Evolutionary conservation across 1,140 invertebrate species (phyloP).

Genomic region (Neodiprion pinetum): DNA sequence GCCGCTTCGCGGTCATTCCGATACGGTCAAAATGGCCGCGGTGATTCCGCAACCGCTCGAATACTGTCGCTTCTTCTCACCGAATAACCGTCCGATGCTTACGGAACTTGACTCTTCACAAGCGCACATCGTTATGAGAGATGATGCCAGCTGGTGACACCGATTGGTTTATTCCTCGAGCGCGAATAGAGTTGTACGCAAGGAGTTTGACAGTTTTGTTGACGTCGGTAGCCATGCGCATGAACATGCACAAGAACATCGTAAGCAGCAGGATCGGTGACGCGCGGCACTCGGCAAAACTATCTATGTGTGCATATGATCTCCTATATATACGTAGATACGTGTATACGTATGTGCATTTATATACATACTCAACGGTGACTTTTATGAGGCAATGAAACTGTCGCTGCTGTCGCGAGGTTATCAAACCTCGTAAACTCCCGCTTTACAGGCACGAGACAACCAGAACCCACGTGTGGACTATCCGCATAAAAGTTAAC

Average conservation of each 20-base stretch:
- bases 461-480: neutral
- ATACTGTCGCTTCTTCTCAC: too few relatives aligned
- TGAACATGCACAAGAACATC: neutral
- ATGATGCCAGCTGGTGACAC: neutral
- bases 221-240: neutral
- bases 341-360: neutral
- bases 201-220: conserved; percentile 5
- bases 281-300: too few relatives aligned
- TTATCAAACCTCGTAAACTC: conserved; percentile 1
- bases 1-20: too few relatives aligned
- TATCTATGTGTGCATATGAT: too few relatives aligned
- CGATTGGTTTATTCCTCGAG: neutral
- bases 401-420: conserved; percentile 6
- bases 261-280: too few relatives aligned
- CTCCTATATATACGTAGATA: too few relatives aligned
- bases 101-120: too few relatives aligned
- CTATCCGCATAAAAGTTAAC: conserved; percentile 7
- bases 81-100: too few relatives aligned
- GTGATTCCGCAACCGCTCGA: too few relatives aligned
- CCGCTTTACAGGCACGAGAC: neutral
- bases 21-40: too few relatives aligned
- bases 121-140: neutral
- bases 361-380: neutral
- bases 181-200: neutral
- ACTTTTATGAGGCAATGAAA: conserved; percentile 7